These are phyloP conservation scores for Rhipidura dahli DNA, from an alignment of 2,113 vertebrate species.

Conservation along the genomic window DNA sequence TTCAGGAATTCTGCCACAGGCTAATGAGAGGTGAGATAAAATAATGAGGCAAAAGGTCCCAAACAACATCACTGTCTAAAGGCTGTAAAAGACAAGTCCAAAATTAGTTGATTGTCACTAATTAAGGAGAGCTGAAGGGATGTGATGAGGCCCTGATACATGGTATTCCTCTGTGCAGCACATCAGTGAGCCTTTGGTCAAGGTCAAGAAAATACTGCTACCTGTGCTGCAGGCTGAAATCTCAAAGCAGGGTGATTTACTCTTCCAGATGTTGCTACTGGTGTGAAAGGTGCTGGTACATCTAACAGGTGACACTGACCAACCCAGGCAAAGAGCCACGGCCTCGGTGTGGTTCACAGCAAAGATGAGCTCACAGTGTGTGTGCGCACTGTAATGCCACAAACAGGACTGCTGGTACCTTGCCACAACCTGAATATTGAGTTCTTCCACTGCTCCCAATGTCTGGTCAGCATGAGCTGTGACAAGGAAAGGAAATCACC, in stretches of 20 bases:
- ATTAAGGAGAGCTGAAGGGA: neutral
- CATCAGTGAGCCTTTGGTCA: neutral
- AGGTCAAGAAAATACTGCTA: neutral
- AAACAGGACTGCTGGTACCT: neutral
- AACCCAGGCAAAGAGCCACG: neutral
- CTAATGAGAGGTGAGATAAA: neutral
- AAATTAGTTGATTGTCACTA: neutral
- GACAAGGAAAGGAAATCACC: neutral
- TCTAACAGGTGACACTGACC: neutral
- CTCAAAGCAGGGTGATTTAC: neutral
- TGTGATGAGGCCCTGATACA: neutral
- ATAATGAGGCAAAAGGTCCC: slow-evolving; percentile 19
- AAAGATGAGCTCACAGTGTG: neutral
- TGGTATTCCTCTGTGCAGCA: neutral
- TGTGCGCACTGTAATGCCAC: neutral
- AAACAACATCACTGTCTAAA: neutral
- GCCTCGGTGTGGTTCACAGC: neutral
- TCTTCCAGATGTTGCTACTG: neutral
- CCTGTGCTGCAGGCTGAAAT: neutral
- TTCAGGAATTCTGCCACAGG: slow-evolving; percentile 15
- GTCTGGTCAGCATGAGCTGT: neutral
- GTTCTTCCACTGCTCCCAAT: neutral
- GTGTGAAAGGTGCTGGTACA: neutral
- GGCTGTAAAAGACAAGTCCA: neutral
- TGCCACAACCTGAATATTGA: neutral